Conservation (phyloP, 1,140 invertebrate species). For the Nilaparvata lugens region DNA sequence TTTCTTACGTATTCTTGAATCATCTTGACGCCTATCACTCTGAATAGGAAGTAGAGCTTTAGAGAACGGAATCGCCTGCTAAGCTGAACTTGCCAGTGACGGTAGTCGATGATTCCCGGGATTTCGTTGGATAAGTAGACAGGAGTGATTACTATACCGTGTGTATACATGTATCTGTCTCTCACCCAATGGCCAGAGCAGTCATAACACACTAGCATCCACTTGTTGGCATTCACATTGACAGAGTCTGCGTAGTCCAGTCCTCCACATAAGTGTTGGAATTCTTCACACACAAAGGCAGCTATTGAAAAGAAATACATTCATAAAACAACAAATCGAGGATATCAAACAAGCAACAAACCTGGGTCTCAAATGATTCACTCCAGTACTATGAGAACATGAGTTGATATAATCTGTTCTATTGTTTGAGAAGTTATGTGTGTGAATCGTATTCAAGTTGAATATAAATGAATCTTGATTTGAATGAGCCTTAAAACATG, state of each 20-base stretch:
- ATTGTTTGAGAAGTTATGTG: no score
- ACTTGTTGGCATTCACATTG: constrained; percentile 91
- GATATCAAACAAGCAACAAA: no score
- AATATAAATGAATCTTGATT: no score
- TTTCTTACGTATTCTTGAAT: constrained; percentile 75
- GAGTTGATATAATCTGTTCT: no score
- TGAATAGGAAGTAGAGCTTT: constrained; percentile 83
- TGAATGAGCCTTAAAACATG: no score
- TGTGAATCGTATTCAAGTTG: no score
- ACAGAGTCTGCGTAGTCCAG: constrained; percentile 82
- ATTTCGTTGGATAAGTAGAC: constrained; percentile 77
- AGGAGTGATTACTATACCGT: constrained; percentile 85
- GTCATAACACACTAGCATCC: constrained; percentile 83
- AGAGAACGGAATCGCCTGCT: constrained; percentile 76
- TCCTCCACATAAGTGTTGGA: constrained; percentile 60
- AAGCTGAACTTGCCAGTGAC: constrained; percentile 84
- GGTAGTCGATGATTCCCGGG: constrained; percentile 73
- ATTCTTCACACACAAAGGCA: constrained; percentile 79
- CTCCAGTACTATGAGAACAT: no score
- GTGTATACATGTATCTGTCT: constrained; percentile 73
- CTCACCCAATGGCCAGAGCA: constrained; percentile 85
- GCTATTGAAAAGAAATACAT: no score
- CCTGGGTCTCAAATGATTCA: no score
- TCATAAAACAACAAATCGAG: no score
- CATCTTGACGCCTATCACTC: constrained; percentile 71